phyloP scores from a whole-genome alignment of 2,797 vertebrate genomes.

The Myotis findleyi region DNA sequence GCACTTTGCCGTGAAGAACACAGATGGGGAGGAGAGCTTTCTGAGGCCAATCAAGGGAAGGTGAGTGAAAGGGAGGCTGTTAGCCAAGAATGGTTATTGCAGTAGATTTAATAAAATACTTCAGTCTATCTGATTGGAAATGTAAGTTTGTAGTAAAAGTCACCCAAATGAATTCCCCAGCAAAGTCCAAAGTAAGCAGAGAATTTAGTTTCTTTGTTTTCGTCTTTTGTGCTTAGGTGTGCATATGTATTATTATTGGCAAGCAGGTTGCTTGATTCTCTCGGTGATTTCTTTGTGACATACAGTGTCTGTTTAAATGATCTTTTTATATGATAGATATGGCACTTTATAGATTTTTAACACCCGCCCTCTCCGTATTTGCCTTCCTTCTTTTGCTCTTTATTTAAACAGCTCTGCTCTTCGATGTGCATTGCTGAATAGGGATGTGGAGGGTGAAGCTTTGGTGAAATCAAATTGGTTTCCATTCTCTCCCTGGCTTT shows the following conservation, averaged over 20 bases:
- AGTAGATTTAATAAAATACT: neutral
- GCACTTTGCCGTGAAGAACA: neutral
- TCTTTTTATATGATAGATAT: neutral
- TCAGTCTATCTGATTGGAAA: neutral
- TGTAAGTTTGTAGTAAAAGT: neutral
- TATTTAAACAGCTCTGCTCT: neutral
- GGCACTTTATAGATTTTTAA: neutral
- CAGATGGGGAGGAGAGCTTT: neutral
- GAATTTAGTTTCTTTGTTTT: neutral
- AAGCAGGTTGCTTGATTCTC: neutral
- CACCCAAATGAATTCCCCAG: neutral
- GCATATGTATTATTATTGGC: neutral
- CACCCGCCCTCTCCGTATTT: neutral
- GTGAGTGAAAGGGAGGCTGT: neutral
- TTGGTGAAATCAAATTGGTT: neutral
- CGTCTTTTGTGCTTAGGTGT: neutral
- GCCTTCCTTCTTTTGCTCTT: neutral
- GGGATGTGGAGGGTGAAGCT: neutral
- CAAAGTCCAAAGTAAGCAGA: neutral
- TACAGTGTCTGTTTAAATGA: neutral
- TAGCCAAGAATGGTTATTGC: no score
- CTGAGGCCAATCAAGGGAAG: neutral
- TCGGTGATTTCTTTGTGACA: neutral
- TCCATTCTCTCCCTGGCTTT: neutral
- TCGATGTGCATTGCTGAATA: neutral